Base-by-base conservation (phyloP, 2,797 vertebrate species). In the Thamnophis elegans region DNA sequence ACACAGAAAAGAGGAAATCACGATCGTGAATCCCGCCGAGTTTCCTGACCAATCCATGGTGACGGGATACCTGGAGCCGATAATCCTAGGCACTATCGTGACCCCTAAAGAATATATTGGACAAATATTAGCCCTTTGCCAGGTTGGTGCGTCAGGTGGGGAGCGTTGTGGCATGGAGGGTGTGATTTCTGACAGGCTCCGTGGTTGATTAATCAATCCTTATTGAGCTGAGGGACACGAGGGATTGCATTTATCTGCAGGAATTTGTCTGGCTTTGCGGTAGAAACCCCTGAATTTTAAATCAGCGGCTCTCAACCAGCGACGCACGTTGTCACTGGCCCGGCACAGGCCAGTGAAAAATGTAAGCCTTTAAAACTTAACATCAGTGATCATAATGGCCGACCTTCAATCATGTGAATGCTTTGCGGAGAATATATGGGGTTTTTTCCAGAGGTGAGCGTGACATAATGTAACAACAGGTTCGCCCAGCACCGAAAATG, bases 81-180 rank as follows among this genome's bases (percentile, higher is more conserved):
- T 98, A 97, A 98, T 99, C 93, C 90, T 98, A 94, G 99, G 99
- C 26, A 99, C 99, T 56, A 98, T 99, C 95, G 98, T 99, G 47
- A 95, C 98, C 93, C 99, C 99, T 25, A 98, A 98, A 56, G 96
- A 97, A 89, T 98, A 98, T 95, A 98, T 97, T 59, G 98, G 98
- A 62, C 98, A 98, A 97, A 99, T 99, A 94, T 98, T 99, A 97
- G 90, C 91, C 56, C 97, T 99, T 25, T 99, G 99, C 95, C 97
- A 98, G 98, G 99, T 99, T 96, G 94, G 95, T 97, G 11, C 68
- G 36, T n/a, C 22, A 62, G 20, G 9, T 3, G 25, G 58, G 53
- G 54, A 42, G 1, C 4, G 32, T 51, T 60, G n/a, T n/a, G 6
- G 54, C 5, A 55, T 55, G 18, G 78, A 87, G 47, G 60, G 32